phyloP scores from a whole-genome alignment of 1,140 invertebrate genomes.

The Drosophila ambigua region DNA sequence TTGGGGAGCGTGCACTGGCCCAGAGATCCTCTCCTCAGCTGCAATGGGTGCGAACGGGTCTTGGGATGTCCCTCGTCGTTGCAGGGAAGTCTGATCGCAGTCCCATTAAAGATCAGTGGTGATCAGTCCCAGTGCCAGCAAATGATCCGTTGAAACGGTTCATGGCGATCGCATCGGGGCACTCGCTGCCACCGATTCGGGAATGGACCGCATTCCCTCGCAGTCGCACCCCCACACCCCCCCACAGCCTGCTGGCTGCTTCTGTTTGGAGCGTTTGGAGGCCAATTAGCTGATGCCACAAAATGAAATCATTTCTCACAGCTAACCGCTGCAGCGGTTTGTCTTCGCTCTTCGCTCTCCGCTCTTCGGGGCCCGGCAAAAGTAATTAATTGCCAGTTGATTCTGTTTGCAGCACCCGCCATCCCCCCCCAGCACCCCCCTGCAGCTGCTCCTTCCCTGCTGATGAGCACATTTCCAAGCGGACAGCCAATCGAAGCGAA shows the following conservation, averaged over 20 bases:
- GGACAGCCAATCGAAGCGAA: slow-evolving; percentile 62
- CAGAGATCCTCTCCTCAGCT: too few relatives aligned
- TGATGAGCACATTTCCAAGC: slow-evolving; percentile 16
- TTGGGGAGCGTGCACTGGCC: too few relatives aligned
- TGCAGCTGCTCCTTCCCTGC: not conserved
- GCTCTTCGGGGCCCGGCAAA: slow-evolving; percentile 21
- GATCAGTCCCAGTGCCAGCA: too few relatives aligned
- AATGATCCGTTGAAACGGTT: too few relatives aligned
- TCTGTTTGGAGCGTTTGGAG: slow-evolving; percentile 23
- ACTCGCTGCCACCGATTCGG: too few relatives aligned
- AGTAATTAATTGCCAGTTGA: slow-evolving; percentile 71
- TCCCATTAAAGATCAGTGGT: slow-evolving; percentile 4
- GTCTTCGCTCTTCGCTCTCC: not conserved
- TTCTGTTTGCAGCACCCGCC: slow-evolving; percentile 14
- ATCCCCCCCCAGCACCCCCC: too few relatives aligned
- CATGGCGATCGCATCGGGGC: too few relatives aligned
- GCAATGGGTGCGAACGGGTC: too few relatives aligned
- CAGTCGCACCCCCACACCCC: slow-evolving; percentile 5
- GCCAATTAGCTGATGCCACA: slow-evolving; percentile 73
- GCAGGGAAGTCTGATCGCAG: too few relatives aligned
- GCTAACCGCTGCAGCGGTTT: slow-evolving; percentile 33
- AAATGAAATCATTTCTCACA: slow-evolving; percentile 81
- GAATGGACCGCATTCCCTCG: too few relatives aligned
- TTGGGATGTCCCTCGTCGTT: too few relatives aligned
- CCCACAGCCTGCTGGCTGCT: not conserved